Evolutionary conservation across 2,113 vertebrate genomes (phyloP).

Genomic region (Natator depressus): DNA sequence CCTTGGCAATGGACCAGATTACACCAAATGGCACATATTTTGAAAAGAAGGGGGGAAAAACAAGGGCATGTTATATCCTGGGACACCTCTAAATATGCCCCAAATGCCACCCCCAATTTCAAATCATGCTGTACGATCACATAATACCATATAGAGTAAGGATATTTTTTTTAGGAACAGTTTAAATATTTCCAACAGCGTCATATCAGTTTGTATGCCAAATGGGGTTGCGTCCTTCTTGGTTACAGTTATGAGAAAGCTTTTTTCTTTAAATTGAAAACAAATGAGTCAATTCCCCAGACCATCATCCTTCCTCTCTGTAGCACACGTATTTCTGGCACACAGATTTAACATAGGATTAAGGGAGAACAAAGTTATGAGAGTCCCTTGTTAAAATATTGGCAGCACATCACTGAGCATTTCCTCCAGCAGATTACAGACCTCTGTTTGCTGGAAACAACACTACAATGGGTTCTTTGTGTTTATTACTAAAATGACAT

Average conservation of each 20-base stretch:
- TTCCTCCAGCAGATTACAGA: constrained; percentile 60
- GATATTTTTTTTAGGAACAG: background rate
- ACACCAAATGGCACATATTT: background rate
- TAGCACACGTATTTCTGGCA: background rate
- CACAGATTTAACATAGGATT: constrained; percentile 33
- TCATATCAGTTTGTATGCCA: background rate
- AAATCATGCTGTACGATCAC: background rate
- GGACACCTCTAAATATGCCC: background rate
- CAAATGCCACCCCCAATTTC: background rate
- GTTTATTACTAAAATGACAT: constrained; percentile 12
- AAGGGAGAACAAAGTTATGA: constrained; percentile 42
- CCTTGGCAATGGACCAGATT: background rate
- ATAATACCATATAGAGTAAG: background rate
- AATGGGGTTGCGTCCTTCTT: constrained; percentile 16
- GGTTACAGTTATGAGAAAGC: background rate
- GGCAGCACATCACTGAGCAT: constrained; percentile 52
- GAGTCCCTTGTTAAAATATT: constrained; percentile 53
- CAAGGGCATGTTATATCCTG: background rate
- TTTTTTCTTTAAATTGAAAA: constrained; percentile 41
- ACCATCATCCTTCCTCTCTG: background rate
- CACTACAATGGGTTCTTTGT: background rate
- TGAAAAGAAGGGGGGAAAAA: background rate
- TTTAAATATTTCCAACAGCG: constrained; percentile 17
- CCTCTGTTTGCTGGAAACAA: constrained; percentile 38
- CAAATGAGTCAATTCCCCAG: background rate